A percentile compares a stretch with the other conserved stretches of the same genome.
Evolutionary conservation across 2,797 vertebrate species (phyloP).

Genomic region (Characodon lateralis): DNA sequence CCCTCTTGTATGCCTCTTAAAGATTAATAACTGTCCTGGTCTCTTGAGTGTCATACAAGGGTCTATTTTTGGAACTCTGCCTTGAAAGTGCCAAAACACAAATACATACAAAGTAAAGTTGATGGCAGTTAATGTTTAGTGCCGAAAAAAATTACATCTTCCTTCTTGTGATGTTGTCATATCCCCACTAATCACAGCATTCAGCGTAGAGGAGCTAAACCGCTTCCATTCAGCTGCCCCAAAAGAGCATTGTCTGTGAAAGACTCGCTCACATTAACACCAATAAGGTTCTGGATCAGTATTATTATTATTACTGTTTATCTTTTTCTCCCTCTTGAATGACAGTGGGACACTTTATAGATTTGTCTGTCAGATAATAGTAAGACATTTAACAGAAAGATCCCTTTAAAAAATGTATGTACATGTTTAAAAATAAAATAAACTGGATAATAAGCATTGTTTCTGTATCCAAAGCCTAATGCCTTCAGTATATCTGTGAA

Average conservation of each 20-base stretch:
- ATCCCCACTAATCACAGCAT: conserved; percentile 10
- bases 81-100: conserved; percentile 39
- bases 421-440: not conserved
- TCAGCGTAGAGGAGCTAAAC: conserved; percentile 21
- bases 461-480: not conserved
- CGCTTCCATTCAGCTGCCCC: conserved; percentile 15
- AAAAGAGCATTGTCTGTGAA: conserved; percentile 11
- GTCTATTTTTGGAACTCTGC: conserved; percentile 42
- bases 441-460: not conserved
- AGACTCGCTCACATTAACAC: not conserved
- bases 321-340: not conserved
- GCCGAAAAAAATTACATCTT: conserved; percentile 13
- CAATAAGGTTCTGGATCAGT: not conserved
- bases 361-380: not conserved
- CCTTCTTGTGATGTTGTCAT: conserved; percentile 15
- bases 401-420: not conserved
- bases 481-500: not conserved
- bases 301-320: not conserved
- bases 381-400: not conserved
- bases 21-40: conserved; percentile 51
- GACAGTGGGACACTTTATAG: not conserved
- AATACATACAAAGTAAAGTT: conserved; percentile 13
- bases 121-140: conserved; percentile 37
- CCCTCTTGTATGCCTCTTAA: conserved; percentile 55
- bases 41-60: conserved; percentile 27